These are phyloP conservation scores for Auanema freiburgensis DNA, from an alignment of 2,888 invertebrate species.

Conservation along the genomic window DNA sequence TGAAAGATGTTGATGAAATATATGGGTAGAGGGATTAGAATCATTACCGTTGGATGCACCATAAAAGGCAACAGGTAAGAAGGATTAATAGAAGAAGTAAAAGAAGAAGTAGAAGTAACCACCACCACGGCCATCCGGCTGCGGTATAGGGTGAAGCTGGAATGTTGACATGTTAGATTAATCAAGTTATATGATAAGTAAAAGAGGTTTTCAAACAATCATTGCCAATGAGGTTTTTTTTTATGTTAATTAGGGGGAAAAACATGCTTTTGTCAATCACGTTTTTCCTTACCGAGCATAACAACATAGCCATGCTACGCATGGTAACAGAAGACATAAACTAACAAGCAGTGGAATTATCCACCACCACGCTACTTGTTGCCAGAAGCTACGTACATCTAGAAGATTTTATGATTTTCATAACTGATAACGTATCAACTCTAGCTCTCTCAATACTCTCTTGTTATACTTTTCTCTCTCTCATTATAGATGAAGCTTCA, in stretches of 20 bases:
- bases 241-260: not conserved
- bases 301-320: conserved; percentile 32
- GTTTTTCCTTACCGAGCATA: conserved; percentile 5
- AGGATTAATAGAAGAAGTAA: conserved; percentile 61
- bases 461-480: too few relatives aligned
- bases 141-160: conserved; percentile 55
- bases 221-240: not conserved
- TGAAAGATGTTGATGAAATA: not conserved
- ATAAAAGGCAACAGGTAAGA: conserved; percentile 61
- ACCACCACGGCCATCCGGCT: conserved; percentile 65
- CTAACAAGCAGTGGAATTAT: conserved; percentile 40
- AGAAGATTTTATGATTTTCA: conserved; percentile 6
- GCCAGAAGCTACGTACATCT: conserved; percentile 44
- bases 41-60: conserved; percentile 61
- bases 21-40: conserved; percentile 5
- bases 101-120: conserved; percentile 61
- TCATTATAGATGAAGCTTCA: too few relatives aligned
- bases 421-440: not conserved
- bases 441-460: too few relatives aligned
- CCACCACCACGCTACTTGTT: conserved; percentile 36
- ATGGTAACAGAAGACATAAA: conserved; percentile 30
- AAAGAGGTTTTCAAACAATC: not conserved
- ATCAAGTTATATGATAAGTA: not conserved
- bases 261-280: not conserved
- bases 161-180: conserved; percentile 23